A percentile compares a stretch with the other conserved stretches of the same genome.
Evolutionary conservation across 2,888 invertebrate species (phyloP).

Genomic region (Noctua janthe): DNA sequence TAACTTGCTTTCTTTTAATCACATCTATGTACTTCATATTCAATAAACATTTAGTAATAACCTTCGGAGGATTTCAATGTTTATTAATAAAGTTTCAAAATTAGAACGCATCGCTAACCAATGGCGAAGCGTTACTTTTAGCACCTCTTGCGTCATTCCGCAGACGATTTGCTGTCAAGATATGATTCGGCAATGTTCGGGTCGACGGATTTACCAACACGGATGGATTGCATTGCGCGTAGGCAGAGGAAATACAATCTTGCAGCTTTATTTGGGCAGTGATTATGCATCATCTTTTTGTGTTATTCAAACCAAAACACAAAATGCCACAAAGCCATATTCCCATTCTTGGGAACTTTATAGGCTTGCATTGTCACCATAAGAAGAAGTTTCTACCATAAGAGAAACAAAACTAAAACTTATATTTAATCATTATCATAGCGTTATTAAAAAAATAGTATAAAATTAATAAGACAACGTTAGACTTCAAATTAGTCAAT

Average conservation of each 20-base stretch:
- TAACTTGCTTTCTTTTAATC: not conserved
- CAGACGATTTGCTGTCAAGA: constrained; percentile 33
- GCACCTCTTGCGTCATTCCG: constrained; percentile 58
- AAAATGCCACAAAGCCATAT: not conserved
- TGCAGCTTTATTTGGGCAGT: constrained; percentile 17
- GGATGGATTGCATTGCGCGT: constrained; percentile 48
- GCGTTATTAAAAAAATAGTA: not conserved
- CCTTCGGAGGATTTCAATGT: constrained; percentile 36
- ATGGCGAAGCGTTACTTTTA: constrained; percentile 54
- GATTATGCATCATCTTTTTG: constrained; percentile 13
- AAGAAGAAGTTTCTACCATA: not conserved
- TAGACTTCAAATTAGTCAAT: not conserved
- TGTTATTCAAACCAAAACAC: not conserved
- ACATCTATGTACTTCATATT: not conserved
- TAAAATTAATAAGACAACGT: constrained; percentile 11
- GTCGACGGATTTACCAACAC: constrained; percentile 10
- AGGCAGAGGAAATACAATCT: constrained; percentile 34
- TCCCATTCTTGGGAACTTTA: not conserved
- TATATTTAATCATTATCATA: not conserved
- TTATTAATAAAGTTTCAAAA: constrained; percentile 57
- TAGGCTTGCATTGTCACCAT: too few species aligned
- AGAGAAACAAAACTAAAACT: not conserved
- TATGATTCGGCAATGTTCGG: constrained; percentile 37
- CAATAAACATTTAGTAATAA: not conserved
- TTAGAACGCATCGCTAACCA: constrained; percentile 57